phyloP scores from a whole-genome alignment of 1,140 invertebrate species.

The Araneus ventricosus region DNA sequence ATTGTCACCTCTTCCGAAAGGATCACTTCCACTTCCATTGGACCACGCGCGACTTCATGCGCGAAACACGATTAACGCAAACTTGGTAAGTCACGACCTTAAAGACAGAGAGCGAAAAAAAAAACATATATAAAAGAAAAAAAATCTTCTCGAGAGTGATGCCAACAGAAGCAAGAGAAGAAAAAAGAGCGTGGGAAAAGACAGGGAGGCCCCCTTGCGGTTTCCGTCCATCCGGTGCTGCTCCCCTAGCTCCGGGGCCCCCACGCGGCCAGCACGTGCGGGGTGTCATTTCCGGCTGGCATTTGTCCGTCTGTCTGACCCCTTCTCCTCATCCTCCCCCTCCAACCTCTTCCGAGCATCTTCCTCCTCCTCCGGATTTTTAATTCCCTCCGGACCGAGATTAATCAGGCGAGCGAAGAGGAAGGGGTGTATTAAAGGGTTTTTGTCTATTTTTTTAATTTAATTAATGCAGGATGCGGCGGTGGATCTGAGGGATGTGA shows the following conservation, averaged over 20 bases:
- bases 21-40: not conserved
- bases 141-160: slow-evolving; percentile 19
- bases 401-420: too few species aligned
- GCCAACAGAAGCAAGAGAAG: slow-evolving; percentile 17
- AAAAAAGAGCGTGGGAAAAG: slow-evolving; percentile 43
- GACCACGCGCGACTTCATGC: too few species aligned
- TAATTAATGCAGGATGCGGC: too few species aligned
- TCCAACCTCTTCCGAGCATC: slow-evolving; percentile 9
- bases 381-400: too few species aligned
- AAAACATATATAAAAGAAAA: not conserved
- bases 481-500: too few species aligned
- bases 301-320: slow-evolving; percentile 39
- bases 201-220: not conserved
- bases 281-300: slow-evolving; percentile 73
- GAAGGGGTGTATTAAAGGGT: too few species aligned
- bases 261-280: slow-evolving; percentile 74
- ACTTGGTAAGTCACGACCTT: slow-evolving; percentile 32
- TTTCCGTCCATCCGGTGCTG: slow-evolving; percentile 49
- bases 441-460: too few species aligned
- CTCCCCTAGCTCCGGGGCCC: slow-evolving; percentile 22
- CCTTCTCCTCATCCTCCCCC: slow-evolving; percentile 24
- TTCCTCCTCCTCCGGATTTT: slow-evolving; percentile 20
- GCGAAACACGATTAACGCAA: slow-evolving; percentile 19
- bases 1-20: too few species aligned
- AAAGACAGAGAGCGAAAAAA: not conserved